Base-by-base conservation (phyloP, 2,888 invertebrate genomes). In the Pomacea canaliculata region DNA sequence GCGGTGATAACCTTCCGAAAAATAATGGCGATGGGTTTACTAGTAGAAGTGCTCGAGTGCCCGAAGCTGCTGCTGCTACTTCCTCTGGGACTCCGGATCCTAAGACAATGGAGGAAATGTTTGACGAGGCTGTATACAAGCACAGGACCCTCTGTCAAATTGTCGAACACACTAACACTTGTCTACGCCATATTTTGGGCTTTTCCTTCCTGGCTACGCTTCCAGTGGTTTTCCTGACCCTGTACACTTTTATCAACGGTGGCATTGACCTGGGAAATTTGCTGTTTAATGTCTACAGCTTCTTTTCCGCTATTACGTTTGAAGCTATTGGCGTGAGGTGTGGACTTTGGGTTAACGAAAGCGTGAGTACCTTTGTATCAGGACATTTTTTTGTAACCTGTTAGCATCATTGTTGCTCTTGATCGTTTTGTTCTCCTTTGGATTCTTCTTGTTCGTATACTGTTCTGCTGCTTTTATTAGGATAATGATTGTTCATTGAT, bases 201-300 rank as follows among this genome's bases (percentile, higher is more conserved):
- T 9, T 51, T 8, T 16, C 46, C n/a, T 70, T 56, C 51, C 16
- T 19, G 51, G 8, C 19, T 18, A 27, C 9, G 12, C 18, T 70
- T 23, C 56, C 56, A 9, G 8, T 70, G 3, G 13, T 19, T 19
- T 70, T 49, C 23, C 19, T 70, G 19, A 70, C 56, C 56, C 49
- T 70, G 19, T 70, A 51, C 59, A 56, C 23, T 12, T 23, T 70
- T 8, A 13, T 23, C 56, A 70, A 56, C n/a, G 51, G 70, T 23
- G 18, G 51, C 18, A 23, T 70, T 16, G 70, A 70, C 56, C n/a
- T 70, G 51, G 70, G 51, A 12, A 70, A 70, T 56, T 13, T 51
- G 18, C 70, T 70, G 19, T 70, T 51, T 3, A 49, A 70, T 23
- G 70, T 70, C 46, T 70, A 27, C 23, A 70, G 56, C 27, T 19